Evolutionary conservation across 2,888 invertebrate species (phyloP).

Genomic region (Camponotus fellah): DNA sequence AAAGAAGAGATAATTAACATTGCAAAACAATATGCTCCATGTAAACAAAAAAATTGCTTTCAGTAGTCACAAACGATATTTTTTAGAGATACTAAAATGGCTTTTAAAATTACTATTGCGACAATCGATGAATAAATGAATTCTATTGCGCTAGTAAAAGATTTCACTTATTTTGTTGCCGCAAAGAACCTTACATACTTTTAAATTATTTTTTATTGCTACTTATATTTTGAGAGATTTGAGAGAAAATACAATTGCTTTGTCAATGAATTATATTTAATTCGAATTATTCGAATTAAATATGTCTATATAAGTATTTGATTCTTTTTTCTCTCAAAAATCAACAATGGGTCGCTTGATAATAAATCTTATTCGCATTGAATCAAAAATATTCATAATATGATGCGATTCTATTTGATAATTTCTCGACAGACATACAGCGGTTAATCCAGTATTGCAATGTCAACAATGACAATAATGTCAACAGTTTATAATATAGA

Average conservation of each 20-base stretch:
- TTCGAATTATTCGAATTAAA: not conserved
- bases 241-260: not conserved
- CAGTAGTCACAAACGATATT: not conserved
- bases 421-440: slow-evolving; percentile 13
- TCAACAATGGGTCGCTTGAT: not conserved
- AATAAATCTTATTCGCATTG: not conserved
- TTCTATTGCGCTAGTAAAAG: not conserved
- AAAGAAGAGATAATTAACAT: not conserved
- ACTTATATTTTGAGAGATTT: not conserved
- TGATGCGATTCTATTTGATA: not conserved
- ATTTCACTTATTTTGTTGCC: not conserved
- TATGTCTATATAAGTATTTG: not conserved
- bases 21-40: not conserved
- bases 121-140: slow-evolving; percentile 12
- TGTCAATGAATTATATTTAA: not conserved
- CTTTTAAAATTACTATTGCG: not conserved
- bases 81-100: not conserved
- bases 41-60: not conserved
- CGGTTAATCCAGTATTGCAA: slow-evolving; percentile 3
- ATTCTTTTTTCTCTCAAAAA: not conserved
- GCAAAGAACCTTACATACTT: not conserved
- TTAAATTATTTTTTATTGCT: not conserved
- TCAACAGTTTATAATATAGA: slow-evolving; percentile 31
- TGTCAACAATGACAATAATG: slow-evolving; percentile 25
- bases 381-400: not conserved